phyloP scores from a whole-genome alignment of 2,113 vertebrate species.

The Chlorodrepanis virens region DNA sequence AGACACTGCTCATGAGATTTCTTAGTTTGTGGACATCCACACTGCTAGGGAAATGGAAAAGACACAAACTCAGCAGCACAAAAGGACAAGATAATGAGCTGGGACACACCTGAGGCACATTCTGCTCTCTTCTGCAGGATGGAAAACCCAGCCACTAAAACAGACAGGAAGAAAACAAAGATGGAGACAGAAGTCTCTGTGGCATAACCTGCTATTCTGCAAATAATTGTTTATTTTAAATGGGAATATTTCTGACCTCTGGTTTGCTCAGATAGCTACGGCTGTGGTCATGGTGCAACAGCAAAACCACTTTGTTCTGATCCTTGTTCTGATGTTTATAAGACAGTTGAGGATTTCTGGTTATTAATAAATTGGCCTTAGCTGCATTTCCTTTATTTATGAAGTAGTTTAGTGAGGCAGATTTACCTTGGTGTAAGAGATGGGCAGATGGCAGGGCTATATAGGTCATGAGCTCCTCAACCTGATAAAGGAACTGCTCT shows the following conservation, averaged over 20 bases:
- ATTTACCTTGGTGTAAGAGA: not conserved
- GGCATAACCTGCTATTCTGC: not conserved
- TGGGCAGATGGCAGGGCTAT: constrained; percentile 17
- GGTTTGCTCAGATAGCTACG: not conserved
- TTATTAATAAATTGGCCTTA: not conserved
- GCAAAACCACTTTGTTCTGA: not conserved
- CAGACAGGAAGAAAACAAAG: not conserved
- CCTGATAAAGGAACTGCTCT: not conserved
- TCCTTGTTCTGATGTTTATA: not conserved
- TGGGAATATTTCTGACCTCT: not conserved
- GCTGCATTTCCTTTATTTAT: not conserved
- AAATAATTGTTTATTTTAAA: not conserved
- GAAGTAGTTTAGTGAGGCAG: not conserved
- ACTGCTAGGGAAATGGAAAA: not conserved
- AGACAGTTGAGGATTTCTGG: not conserved
- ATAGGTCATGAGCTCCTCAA: not conserved
- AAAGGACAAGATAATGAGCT: not conserved
- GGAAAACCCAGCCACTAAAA: not conserved
- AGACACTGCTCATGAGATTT: not conserved
- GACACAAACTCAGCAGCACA: not conserved
- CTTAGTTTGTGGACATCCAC: not conserved
- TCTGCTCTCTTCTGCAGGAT: not conserved
- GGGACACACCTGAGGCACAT: not conserved
- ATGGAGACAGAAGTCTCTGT: not conserved
- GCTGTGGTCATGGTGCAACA: not conserved